Evolutionary conservation across 2,797 vertebrate genomes (phyloP), one percentile per base, ranked within the genome.

Genomic region (Mionectes olivaceus): DNA sequence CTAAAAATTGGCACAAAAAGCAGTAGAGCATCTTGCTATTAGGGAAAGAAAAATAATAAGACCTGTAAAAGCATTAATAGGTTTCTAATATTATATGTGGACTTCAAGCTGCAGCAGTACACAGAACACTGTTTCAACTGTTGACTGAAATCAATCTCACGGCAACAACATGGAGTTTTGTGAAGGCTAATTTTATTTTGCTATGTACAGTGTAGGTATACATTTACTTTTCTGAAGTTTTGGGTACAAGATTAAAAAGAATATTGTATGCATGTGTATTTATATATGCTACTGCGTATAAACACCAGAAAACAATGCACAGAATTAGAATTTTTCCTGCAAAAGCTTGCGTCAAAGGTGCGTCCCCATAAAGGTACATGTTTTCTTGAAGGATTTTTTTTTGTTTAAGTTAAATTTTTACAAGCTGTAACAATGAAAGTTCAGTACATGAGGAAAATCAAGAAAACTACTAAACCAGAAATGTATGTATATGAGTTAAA

Each of bases 161-260:
- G 3, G 11, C 16, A 53, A 23, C 7, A 43, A 13, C 7, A 6
- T 4, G 7, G 18, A 73, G 21, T 47, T 80, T 47, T 1, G 0
- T 46, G 30, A 76, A 79, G n/a, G 24, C 18, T 64, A 39, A 74
- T 83, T 83, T 53, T n/a, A 13, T 65, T 80, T 63, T 90, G 4
- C 13, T 47, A 18, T 5, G 1, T 16, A 22, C 6, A 52, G 10
- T 27, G 35, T 44, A 84, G 28, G 30, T 12, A 47, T 21, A 35
- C 5, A 43, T 89, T n/a, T 33, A 47, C 18, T 81, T 69, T 88
- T 75, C 50, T 79, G 43, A 89, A 84, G 12, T 76, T 94, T 49
- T 46, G 46, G 15, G 25, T 52, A 23, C 35, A 88, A 44, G 37
- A 83, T 61, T 68, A 61, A 71, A 83, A 90, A 60, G 28, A 86